Percentiles rank a stretch among this genome's conserved stretches.
These are phyloP conservation scores for Euwallacea fornicatus DNA, from an alignment of 1,140 invertebrate species.

Conservation along the genomic window DNA sequence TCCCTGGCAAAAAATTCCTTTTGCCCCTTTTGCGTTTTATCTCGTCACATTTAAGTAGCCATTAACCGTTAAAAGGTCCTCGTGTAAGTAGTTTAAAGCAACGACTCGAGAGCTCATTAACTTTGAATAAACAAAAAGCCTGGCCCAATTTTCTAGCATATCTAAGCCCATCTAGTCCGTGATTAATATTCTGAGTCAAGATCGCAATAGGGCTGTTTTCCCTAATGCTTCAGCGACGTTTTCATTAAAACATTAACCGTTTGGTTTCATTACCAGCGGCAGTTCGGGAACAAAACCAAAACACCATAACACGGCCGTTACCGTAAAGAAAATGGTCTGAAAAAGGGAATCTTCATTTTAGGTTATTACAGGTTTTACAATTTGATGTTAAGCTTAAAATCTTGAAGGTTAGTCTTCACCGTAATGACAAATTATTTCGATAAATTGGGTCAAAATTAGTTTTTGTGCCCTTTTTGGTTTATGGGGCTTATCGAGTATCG, in stretches of 20 bases:
- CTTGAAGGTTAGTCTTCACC: slow-evolving; percentile 17
- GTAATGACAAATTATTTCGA: too few relatives aligned
- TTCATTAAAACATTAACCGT: slow-evolving; percentile 35
- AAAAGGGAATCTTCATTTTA: slow-evolving; percentile 24
- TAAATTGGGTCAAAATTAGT: too few relatives aligned
- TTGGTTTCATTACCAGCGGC: slow-evolving; percentile 25
- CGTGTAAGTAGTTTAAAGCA: neutral
- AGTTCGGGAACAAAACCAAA: slow-evolving; percentile 33
- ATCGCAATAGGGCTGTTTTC: slow-evolving; percentile 5
- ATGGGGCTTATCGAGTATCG: too few relatives aligned
- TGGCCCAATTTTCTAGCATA: neutral
- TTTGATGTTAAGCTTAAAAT: slow-evolving; percentile 21
- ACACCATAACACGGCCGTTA: slow-evolving; percentile 29
- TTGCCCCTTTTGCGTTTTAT: too few relatives aligned
- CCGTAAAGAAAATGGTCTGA: slow-evolving; percentile 31
- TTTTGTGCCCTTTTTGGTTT: too few relatives aligned
- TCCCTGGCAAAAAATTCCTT: neutral
- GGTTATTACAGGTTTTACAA: slow-evolving; percentile 22
- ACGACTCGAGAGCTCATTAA: slow-evolving; percentile 1
- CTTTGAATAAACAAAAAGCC: slow-evolving; percentile 3
- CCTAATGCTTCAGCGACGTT: slow-evolving; percentile 22
- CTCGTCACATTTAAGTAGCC: too few relatives aligned
- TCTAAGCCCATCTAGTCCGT: slow-evolving; percentile 10
- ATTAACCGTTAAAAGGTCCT: too few relatives aligned
- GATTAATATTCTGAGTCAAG: slow-evolving; percentile 13